phyloP scores from a whole-genome alignment of 2,113 vertebrate species.

The Galeopterus variegatus region DNA sequence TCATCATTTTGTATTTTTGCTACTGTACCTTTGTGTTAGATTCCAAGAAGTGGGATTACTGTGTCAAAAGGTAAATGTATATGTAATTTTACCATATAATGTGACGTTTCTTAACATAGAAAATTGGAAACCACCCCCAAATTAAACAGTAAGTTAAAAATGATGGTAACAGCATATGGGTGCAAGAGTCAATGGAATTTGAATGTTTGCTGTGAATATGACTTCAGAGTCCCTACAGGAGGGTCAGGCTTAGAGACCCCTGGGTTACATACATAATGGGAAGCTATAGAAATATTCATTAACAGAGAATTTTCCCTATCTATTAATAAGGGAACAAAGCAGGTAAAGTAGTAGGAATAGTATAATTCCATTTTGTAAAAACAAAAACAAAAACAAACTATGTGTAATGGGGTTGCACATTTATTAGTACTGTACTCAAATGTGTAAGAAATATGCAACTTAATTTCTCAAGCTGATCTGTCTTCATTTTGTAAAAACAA shows the following conservation, averaged over 20 bases:
- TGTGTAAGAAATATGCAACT: background rate
- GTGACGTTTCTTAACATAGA: background rate
- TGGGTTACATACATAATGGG: background rate
- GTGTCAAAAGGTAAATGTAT: background rate
- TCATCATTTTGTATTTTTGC: background rate
- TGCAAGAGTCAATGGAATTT: background rate
- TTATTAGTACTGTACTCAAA: background rate
- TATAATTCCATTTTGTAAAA: background rate
- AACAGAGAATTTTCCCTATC: background rate
- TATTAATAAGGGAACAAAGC: background rate
- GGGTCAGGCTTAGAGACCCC: background rate
- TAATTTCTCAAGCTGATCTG: background rate
- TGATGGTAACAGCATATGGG: background rate
- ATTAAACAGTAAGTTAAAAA: constrained; percentile 42
- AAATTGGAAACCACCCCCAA: background rate
- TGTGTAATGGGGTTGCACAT: background rate
- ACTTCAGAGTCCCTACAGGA: background rate
- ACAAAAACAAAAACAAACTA: background rate
- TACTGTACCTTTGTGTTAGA: background rate
- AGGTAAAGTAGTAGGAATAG: background rate
- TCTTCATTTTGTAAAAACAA: background rate
- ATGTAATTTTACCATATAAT: background rate
- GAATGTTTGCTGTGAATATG: background rate
- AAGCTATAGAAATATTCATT: background rate
- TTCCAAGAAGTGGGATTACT: background rate